Evolutionary conservation across 2,888 invertebrate genomes (phyloP).

Genomic region (Leptinotarsa rubiginosa): DNA sequence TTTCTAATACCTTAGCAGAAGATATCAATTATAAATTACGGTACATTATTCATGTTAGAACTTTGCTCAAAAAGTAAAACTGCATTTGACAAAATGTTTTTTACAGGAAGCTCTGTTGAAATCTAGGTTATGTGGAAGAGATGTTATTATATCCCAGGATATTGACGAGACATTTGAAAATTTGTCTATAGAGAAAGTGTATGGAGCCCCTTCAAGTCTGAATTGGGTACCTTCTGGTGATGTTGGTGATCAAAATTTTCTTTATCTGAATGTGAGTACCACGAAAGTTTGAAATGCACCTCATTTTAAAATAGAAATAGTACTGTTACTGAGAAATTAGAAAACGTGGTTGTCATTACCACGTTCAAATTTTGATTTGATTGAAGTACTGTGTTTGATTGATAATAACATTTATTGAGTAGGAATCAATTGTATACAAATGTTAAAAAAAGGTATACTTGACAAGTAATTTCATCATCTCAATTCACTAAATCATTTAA

Average conservation of each 20-base stretch:
- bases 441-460: no score
- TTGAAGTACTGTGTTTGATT: no score
- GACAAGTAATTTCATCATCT: no score
- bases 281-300: slow-evolving; percentile 3
- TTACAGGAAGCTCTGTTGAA: slow-evolving; percentile 61
- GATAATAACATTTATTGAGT: no score
- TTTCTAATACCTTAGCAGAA: slow-evolving; percentile 59
- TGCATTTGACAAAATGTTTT: slow-evolving; percentile 3
- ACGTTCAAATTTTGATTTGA: no score
- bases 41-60: slow-evolving; percentile 59
- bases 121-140: slow-evolving; percentile 59
- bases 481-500: no score
- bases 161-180: slow-evolving; percentile 61
- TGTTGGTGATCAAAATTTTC: slow-evolving; percentile 56
- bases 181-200: slow-evolving; percentile 60
- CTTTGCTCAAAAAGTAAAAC: neutral
- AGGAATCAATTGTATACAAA: no score
- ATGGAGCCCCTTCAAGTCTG: slow-evolving; percentile 60
- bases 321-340: neutral
- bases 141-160: slow-evolving; percentile 59
- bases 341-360: no score
- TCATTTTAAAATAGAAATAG: no score
- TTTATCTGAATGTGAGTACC: slow-evolving; percentile 60
- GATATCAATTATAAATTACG: slow-evolving; percentile 64
- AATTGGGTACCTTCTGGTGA: slow-evolving; percentile 61